These are phyloP conservation scores for Argopecten irradians DNA, from an alignment of 1,140 invertebrate genomes.

Conservation along the genomic window DNA sequence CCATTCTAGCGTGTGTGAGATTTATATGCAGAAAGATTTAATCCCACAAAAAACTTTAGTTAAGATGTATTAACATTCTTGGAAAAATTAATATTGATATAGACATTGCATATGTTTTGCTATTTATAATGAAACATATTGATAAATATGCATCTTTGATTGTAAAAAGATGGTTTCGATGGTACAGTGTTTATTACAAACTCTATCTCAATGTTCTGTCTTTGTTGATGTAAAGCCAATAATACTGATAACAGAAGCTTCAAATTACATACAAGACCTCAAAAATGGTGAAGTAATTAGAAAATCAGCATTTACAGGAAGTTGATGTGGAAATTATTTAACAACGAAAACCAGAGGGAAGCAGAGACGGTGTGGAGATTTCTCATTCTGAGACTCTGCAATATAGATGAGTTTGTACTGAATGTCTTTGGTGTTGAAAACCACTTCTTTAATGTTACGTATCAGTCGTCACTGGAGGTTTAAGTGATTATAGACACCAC, in stretches of 20 bases:
- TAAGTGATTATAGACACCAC: constrained; percentile 8
- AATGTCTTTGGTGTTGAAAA: constrained; percentile 5
- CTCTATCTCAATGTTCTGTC: not conserved
- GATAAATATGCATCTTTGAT: too few relatives aligned
- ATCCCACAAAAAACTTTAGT: too few relatives aligned
- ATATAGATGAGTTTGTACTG: not conserved
- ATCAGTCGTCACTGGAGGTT: not conserved
- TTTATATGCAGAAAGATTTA: too few relatives aligned
- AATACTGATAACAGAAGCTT: not conserved
- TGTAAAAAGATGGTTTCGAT: too few relatives aligned
- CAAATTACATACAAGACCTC: not conserved
- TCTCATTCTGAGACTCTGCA: not conserved
- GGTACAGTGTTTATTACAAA: not conserved
- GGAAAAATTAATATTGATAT: too few relatives aligned
- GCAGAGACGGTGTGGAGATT: not conserved
- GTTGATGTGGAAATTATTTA: not conserved
- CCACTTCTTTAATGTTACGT: constrained; percentile 18
- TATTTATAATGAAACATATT: too few relatives aligned
- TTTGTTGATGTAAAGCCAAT: not conserved
- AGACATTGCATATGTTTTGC: too few relatives aligned
- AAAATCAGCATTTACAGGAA: not conserved
- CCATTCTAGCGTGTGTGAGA: too few relatives aligned
- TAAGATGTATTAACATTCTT: too few relatives aligned
- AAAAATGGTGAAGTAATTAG: not conserved
- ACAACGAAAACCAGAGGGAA: not conserved